Conservation (phyloP, 1,140 invertebrate species). For the Leptopilina boulardi region DNA sequence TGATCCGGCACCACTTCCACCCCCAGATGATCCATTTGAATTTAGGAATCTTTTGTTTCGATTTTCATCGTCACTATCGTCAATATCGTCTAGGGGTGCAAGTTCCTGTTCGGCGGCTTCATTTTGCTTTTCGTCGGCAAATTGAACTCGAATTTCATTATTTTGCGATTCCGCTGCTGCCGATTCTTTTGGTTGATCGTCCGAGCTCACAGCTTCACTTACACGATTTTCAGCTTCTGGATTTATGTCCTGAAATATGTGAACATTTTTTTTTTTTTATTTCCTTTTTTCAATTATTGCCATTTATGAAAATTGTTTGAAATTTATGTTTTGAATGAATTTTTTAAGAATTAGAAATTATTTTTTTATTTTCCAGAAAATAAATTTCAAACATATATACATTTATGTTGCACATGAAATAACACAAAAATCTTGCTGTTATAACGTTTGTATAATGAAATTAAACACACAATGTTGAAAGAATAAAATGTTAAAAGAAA, state of each 20-base stretch:
- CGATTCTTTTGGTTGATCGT: slow-evolving; percentile 15
- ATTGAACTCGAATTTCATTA: slow-evolving; percentile 80
- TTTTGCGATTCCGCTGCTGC: slow-evolving; percentile 79
- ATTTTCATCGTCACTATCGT: slow-evolving; percentile 84
- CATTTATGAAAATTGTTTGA: background rate
- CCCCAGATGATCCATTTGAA: slow-evolving; percentile 77
- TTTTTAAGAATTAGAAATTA: background rate
- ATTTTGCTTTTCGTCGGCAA: slow-evolving; percentile 76
- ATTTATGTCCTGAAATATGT: slow-evolving; percentile 67
- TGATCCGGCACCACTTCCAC: slow-evolving; percentile 82
- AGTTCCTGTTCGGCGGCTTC: slow-evolving; percentile 75
- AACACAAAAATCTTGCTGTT: background rate
- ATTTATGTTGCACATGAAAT: background rate
- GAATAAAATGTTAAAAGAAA: background rate
- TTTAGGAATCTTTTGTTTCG: slow-evolving; percentile 87
- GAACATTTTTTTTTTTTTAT: background rate
- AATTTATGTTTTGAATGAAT: too few relatives aligned
- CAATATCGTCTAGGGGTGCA: slow-evolving; percentile 78
- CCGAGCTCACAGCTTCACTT: slow-evolving; percentile 61
- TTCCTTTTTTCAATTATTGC: background rate
- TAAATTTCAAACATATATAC: background rate
- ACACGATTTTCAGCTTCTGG: slow-evolving; percentile 73
- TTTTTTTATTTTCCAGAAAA: background rate
- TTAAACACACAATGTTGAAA: background rate
- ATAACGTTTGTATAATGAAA: background rate